Conservation (phyloP, 2,888 invertebrate genomes). For the Minunthozetes semirufus region DNA sequence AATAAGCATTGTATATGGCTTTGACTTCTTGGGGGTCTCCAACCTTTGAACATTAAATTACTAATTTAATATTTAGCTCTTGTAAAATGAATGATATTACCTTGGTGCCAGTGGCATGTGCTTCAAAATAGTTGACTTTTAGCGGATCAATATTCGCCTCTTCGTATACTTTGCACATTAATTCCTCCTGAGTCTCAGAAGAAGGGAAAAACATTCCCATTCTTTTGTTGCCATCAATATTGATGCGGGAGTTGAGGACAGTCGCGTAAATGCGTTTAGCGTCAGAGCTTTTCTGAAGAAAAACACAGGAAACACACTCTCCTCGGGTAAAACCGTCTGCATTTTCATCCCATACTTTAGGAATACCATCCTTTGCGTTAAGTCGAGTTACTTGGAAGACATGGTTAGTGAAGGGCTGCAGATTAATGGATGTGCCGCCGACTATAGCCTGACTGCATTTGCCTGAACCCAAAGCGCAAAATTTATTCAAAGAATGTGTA, state of each 20-base stretch:
- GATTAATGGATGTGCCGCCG: slow-evolving; percentile 51
- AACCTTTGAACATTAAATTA: slow-evolving; percentile 54
- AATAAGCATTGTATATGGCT: slow-evolving; percentile 16
- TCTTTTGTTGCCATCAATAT: slow-evolving; percentile 86
- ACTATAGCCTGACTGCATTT: slow-evolving; percentile 79
- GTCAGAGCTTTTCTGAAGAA: slow-evolving; percentile 63
- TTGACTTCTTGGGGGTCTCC: too few species aligned
- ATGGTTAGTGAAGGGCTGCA: slow-evolving; percentile 54
- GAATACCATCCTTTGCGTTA: slow-evolving; percentile 81
- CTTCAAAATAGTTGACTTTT: slow-evolving; percentile 84
- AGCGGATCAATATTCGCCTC: slow-evolving; percentile 72
- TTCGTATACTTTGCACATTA: slow-evolving; percentile 67
- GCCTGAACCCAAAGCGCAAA: too few species aligned
- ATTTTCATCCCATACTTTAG: slow-evolving; percentile 86
- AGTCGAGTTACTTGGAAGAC: slow-evolving; percentile 84
- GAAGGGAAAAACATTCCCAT: slow-evolving; percentile 56
- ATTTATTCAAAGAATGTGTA: background rate
- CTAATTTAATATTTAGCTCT: too few species aligned
- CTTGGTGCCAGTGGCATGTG: slow-evolving; percentile 85
- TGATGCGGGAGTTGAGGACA: slow-evolving; percentile 76
- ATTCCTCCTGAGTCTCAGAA: slow-evolving; percentile 59
- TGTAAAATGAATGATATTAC: slow-evolving; percentile 50
- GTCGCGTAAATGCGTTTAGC: slow-evolving; percentile 78
- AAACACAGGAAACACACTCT: slow-evolving; percentile 64
- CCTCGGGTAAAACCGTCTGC: slow-evolving; percentile 83